Conservation (phyloP, 2,113 vertebrate species). For the Chaetops frenatus region DNA sequence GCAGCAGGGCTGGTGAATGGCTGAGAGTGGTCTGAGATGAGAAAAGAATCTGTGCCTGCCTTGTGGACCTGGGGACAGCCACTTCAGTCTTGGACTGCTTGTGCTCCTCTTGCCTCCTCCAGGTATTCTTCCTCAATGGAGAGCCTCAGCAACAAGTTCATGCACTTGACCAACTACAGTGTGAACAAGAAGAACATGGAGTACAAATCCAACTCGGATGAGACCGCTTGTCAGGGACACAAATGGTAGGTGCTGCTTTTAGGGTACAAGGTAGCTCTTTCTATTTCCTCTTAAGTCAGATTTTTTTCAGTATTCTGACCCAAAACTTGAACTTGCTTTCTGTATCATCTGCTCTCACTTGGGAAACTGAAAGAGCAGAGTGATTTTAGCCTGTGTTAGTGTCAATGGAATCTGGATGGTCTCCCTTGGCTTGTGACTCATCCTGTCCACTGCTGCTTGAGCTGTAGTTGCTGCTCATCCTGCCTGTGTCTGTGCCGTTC, state of each 20-base stretch:
- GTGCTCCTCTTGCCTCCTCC: neutral
- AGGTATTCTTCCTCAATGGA: constrained; percentile 97
- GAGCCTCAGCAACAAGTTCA: constrained; percentile 92
- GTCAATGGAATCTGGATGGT: neutral
- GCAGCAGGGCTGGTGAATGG: neutral
- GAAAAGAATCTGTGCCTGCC: neutral
- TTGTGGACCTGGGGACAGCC: neutral
- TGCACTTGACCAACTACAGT: constrained; percentile 98
- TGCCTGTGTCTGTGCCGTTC: neutral
- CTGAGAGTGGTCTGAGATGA: neutral
- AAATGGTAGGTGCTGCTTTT: constrained; percentile 82
- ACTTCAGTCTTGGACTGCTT: neutral
- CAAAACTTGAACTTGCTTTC: neutral
- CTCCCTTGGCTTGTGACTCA: neutral
- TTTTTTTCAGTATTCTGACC: neutral
- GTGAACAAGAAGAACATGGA: constrained; percentile 94
- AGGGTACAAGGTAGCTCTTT: neutral
- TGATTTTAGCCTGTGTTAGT: neutral
- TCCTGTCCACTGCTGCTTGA: neutral
- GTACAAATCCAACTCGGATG: constrained; percentile 87
- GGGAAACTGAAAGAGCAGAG: neutral
- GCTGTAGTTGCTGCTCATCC: neutral
- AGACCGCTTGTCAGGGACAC: constrained; percentile 93
- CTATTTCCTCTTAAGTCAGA: neutral
- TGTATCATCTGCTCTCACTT: neutral